Base-by-base conservation (phyloP, 2,797 vertebrate genomes). In the Microcaecilia unicolor region DNA sequence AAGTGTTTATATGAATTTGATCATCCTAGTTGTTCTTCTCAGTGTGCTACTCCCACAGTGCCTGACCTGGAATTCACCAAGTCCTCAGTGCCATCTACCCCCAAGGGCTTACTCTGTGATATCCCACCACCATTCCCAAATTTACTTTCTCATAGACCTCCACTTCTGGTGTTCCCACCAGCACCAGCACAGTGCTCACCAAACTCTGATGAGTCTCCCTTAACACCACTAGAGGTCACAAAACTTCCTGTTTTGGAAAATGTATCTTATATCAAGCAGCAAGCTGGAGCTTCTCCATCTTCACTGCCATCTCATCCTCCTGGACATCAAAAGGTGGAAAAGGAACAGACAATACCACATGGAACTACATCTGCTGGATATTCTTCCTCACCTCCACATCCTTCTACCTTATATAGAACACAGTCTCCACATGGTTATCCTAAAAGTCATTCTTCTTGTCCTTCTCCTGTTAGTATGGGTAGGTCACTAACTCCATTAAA, bases 121-220 rank as follows among this genome's bases (percentile, higher is more conserved):
- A 99, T 99, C 59, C 96, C 96, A 15, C 89, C 96, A 2, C 96
- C 96, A 19, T 99, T 98, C 57, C 96, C 96, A 57, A 98, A 99
- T 73, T 69, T 99, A 46, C 89, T 98, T 23, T 89, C 89, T 14
- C 95, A 99, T 44, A 77, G 95, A 29, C 95, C 96, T 44, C 96
- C 96, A 0, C 73, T 99, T 67, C 74, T 99, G 64, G 92, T 98
- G 46, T 99, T 99, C 52, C 96, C 96, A 3, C 92, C 95, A 3
- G 91, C 91, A 3, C 95, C 96, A 1, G 91, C 90, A 37, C 93
- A 97, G 62, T 97, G 94, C 65, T 98, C 95, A 4, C 96, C 96
- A 1, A 97, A 97, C 60, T 98, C 96, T 6, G 95, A 99, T 0
- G 96, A 99, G 74, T 99, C 96, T 25, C 95, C 96, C 9, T 85